Evolutionary conservation across 2,888 invertebrate genomes (phyloP).

Genomic region (Notodonta dromedarius): DNA sequence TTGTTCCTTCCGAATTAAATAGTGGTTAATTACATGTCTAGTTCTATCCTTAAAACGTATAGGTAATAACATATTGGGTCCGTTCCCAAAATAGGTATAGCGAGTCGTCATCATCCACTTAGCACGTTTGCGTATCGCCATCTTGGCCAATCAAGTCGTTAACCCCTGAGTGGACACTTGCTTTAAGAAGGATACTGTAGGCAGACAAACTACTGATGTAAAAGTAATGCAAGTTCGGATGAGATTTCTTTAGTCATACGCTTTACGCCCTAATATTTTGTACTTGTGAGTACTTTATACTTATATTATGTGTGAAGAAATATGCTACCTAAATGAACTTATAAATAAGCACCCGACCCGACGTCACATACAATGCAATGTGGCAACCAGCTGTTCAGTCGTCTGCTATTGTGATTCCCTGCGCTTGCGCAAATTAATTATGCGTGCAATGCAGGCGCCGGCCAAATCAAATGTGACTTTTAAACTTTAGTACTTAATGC

Average conservation of each 20-base stretch:
- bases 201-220: conserved; percentile 9
- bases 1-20: conserved; percentile 5
- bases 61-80: conserved; percentile 27
- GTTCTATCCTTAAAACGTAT: conserved; percentile 7
- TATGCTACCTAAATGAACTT: conserved; percentile 16
- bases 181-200: conserved; percentile 22
- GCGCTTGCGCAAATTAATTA: conserved; percentile 67
- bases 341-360: conserved; percentile 49
- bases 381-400: conserved; percentile 66
- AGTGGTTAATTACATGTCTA: neutral
- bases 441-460: conserved; percentile 56
- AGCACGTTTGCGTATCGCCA: conserved; percentile 75
- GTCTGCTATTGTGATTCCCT: conserved; percentile 71
- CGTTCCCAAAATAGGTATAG: conserved; percentile 55
- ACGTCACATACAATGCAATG: conserved; percentile 63
- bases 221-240: conserved; percentile 8
- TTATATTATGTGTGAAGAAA: neutral
- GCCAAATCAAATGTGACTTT: conserved; percentile 41
- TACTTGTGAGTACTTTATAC: neutral
- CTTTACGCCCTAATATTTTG: conserved; percentile 1
- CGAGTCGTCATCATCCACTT: conserved; percentile 75
- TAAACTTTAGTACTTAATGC: conserved; percentile 39
- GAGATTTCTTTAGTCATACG: conserved; percentile 4
- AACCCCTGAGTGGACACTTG: conserved; percentile 60
- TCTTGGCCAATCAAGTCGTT: conserved; percentile 78